phyloP scores from a whole-genome alignment of 2,888 invertebrate genomes.

The Mythimna albipuncta region DNA sequence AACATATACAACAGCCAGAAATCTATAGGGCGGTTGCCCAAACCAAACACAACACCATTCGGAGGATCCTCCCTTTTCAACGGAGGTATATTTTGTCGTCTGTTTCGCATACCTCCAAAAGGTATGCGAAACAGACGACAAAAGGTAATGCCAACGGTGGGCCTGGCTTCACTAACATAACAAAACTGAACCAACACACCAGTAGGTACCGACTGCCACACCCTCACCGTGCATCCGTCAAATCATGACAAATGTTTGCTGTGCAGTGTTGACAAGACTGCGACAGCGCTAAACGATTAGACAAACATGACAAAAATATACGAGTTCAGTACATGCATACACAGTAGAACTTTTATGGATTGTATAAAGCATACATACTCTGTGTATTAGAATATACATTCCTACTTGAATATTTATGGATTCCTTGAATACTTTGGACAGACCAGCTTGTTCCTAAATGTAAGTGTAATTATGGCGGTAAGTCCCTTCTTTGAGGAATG shows the following conservation, averaged over 20 bases:
- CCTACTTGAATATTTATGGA: background rate
- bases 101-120: too few relatives aligned
- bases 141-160: background rate
- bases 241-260: slow-evolving; percentile 27
- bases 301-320: slow-evolving; percentile 13
- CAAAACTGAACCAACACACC: background rate
- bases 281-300: slow-evolving; percentile 16
- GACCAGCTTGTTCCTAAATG: too few relatives aligned
- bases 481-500: too few relatives aligned
- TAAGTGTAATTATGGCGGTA: too few relatives aligned
- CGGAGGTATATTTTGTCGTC: too few relatives aligned
- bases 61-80: too few relatives aligned
- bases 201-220: background rate
- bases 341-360: background rate
- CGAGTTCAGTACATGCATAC: background rate
- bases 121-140: too few relatives aligned
- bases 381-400: too few relatives aligned
- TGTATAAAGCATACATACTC: background rate
- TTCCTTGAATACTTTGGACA: background rate
- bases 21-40: too few relatives aligned
- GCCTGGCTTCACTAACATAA: background rate
- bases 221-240: slow-evolving; percentile 17
- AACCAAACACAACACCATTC: too few relatives aligned
- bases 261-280: slow-evolving; percentile 13
- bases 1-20: too few relatives aligned